Percentiles rank a stretch among this genome's conserved stretches.
Conservation (phyloP, 2,113 vertebrate genomes). For the Dasyornis broadbenti region DNA sequence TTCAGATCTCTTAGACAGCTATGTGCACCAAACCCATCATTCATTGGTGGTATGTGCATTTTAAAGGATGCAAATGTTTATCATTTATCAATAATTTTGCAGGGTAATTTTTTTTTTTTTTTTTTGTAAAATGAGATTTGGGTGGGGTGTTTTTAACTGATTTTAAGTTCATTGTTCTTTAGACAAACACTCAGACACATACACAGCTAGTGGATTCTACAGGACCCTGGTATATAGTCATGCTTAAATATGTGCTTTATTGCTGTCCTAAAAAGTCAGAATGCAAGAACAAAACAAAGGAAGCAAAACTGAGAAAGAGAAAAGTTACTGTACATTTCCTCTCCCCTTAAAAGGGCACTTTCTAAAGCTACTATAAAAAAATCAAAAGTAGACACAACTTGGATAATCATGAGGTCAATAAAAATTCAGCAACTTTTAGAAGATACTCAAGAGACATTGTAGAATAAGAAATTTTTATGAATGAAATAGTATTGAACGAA, state of each 20-base stretch:
- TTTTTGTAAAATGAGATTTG: not conserved
- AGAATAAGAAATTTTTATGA: not conserved
- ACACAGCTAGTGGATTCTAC: not conserved
- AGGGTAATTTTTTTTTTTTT: not conserved
- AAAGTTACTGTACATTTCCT: not conserved
- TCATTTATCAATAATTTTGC: not conserved
- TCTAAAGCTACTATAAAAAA: not conserved
- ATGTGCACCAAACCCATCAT: not conserved
- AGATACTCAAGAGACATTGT: not conserved
- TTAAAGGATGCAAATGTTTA: not conserved
- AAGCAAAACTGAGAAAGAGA: not conserved
- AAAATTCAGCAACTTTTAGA: not conserved
- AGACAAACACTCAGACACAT: not conserved
- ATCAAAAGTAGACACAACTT: not conserved
- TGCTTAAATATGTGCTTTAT: not conserved
- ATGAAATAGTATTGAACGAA: not conserved
- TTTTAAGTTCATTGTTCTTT: not conserved
- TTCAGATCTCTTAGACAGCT: not conserved
- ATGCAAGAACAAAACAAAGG: not conserved
- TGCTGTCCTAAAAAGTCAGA: not conserved
- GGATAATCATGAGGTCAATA: not conserved
- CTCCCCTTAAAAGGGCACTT: not conserved
- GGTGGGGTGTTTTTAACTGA: fast-evolving
- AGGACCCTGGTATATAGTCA: not conserved
- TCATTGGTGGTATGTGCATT: not conserved